These are phyloP conservation scores for Sigmodon hispidus DNA, from an alignment of 2,113 vertebrate species.

Conservation along the genomic window DNA sequence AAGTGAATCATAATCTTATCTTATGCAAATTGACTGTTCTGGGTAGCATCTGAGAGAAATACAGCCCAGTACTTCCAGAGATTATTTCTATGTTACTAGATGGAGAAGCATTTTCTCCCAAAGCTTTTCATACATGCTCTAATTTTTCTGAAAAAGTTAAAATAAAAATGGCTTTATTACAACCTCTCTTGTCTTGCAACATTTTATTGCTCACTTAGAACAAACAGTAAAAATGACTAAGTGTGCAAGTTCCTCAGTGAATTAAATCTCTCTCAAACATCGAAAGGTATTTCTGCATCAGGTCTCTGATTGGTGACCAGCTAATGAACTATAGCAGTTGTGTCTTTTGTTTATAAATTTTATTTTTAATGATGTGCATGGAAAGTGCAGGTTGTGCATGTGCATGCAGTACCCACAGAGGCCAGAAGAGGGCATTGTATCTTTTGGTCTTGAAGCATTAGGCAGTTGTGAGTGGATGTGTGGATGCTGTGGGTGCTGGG, in stretches of 20 bases:
- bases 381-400: background rate
- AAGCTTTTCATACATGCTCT: background rate
- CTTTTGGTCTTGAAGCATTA: background rate
- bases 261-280: background rate
- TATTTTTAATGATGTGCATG: background rate
- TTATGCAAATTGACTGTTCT: background rate
- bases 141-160: background rate
- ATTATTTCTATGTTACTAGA: background rate
- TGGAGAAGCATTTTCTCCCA: too few species aligned
- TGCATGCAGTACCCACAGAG: background rate
- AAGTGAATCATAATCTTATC: background rate
- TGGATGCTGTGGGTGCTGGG: background rate
- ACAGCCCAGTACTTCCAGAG: too few species aligned
- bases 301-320: background rate
- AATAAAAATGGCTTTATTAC: too few species aligned
- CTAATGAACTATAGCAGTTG: background rate
- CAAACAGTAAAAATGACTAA: background rate
- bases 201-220: background rate
- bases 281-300: background rate
- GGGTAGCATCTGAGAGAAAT: background rate
- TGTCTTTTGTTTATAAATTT: background rate
- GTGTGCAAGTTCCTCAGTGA: too few species aligned
- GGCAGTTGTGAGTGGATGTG: background rate
- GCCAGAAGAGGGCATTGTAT: background rate
- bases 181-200: background rate